Conservation (phyloP, 2,113 vertebrate species). For the Rousettus leschenaultii region DNA sequence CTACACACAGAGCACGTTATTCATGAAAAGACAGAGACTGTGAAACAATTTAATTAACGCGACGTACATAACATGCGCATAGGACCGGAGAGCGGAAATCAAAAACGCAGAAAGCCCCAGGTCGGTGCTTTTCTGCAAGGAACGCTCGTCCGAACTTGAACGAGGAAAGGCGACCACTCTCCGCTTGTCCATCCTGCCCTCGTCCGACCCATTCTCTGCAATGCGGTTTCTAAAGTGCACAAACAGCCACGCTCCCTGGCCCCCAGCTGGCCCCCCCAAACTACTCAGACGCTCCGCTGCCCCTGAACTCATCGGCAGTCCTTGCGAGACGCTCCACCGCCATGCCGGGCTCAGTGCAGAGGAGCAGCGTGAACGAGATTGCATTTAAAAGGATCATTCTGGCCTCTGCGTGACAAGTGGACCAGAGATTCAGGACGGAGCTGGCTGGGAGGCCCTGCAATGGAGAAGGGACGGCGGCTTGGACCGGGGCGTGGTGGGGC, state of each 20-base stretch:
- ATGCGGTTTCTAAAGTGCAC: not conserved
- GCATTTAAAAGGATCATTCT: not conserved
- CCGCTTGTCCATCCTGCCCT: not conserved
- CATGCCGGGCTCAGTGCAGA: not conserved
- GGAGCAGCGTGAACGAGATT: not conserved
- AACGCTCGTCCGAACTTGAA: not conserved
- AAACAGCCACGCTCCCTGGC: not conserved
- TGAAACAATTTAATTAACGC: not conserved
- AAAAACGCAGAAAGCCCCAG: not conserved
- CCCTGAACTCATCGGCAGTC: not conserved
- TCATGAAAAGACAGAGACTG: not conserved
- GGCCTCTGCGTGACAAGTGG: not conserved
- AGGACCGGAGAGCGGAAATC: not conserved
- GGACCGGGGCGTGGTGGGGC: not conserved
- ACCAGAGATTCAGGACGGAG: not conserved
- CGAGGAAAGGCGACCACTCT: not conserved
- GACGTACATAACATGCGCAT: not conserved
- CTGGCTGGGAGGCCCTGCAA: not conserved
- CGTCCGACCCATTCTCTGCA: not conserved
- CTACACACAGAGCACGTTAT: not conserved
- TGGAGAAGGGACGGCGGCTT: not conserved
- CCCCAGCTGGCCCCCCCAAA: not conserved
- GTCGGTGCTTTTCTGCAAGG: not conserved
- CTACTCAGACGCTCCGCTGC: not conserved
- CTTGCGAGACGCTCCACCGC: not conserved